phyloP scores from a whole-genome alignment of 1,140 invertebrate species.

The Oncopeltus fasciatus region DNA sequence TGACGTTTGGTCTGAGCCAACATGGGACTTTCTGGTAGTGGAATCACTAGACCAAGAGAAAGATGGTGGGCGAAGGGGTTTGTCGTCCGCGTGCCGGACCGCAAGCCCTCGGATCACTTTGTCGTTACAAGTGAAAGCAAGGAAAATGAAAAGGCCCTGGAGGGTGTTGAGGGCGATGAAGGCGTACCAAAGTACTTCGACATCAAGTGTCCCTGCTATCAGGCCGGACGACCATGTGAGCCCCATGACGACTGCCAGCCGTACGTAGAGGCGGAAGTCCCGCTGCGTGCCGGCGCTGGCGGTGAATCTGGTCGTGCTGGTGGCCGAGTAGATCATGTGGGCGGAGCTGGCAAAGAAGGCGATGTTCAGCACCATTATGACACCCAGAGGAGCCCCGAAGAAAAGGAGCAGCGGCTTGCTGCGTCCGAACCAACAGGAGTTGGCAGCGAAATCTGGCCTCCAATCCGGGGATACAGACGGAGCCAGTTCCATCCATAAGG shows the following conservation, averaged over 20 bases:
- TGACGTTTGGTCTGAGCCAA: constrained; percentile 17
- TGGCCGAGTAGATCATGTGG: constrained; percentile 36
- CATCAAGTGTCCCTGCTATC: constrained; percentile 33
- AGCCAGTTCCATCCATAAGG: constrained; percentile 34
- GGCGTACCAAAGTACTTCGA: constrained; percentile 34
- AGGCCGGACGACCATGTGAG: constrained; percentile 39
- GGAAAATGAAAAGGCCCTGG: constrained; percentile 43
- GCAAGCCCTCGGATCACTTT: constrained; percentile 28
- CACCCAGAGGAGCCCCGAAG: constrained; percentile 36
- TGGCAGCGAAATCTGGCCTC: constrained; percentile 33
- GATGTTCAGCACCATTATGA: constrained; percentile 35
- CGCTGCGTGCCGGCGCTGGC: constrained; percentile 28
- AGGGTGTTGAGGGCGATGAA: constrained; percentile 41
- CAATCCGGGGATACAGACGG: constrained; percentile 28
- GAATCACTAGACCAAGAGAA: constrained; percentile 25
- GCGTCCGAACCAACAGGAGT: constrained; percentile 39
- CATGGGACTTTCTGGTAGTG: constrained; percentile 19
- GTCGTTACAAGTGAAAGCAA: constrained; percentile 39
- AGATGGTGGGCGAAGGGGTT: constrained; percentile 21
- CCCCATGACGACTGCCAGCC: constrained; percentile 39
- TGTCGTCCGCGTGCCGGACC: constrained; percentile 9
- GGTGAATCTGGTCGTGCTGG: constrained; percentile 28
- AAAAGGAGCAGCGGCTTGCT: constrained; percentile 36
- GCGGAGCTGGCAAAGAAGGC: constrained; percentile 36
- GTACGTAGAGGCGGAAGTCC: constrained; percentile 38